Base-by-base conservation (phyloP, 2,888 invertebrate species). In the Branchellion lobata region DNA sequence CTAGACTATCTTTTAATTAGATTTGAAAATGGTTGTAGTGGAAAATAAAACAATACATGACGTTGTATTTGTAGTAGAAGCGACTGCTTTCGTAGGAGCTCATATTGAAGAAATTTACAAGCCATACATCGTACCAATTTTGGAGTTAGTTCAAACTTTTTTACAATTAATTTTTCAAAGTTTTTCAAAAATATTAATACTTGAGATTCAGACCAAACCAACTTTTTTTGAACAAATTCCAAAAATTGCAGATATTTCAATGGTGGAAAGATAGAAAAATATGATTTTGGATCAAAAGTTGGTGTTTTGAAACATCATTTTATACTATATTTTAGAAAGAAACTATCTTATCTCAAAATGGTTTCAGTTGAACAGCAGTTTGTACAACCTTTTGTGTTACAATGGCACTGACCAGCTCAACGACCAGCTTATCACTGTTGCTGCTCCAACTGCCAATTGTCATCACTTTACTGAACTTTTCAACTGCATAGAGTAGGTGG, bases 161-260 rank as follows among this genome's bases (percentile, higher is more conserved):
- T 18, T 47, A 47, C 18, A 8, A 47, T 47, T 14, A 47, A 18
- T 47, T 47, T 18, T 14, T 14, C 11, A 47, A 47, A 47, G 8
- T 47, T 47, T 47, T 47, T 47, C 8, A 47, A n/a, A n/a, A n/a
- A n/a, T n/a, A n/a, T n/a, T n/a, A n/a, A n/a, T n/a, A n/a, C n/a
- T n/a, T n/a, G n/a, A n/a, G n/a, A n/a, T n/a, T n/a, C n/a, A n/a
- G n/a, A n/a, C n/a, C n/a, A n/a, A n/a, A n/a, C n/a, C n/a, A n/a
- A n/a, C n/a, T n/a, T n/a, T n/a, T n/a, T n/a, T n/a, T n/a, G n/a
- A n/a, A n/a, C n/a, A n/a, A n/a, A n/a, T n/a, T n/a, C n/a, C n/a
- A n/a, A n/a, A n/a, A n/a, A n/a, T n/a, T 8, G n/a, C 61, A 57
- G 61, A 57, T 57, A 57, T n/a, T 57, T 57, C 61, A 57, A 57